Conservation (phyloP, 2,888 invertebrate genomes). For the Drosophila aldrichi region DNA sequence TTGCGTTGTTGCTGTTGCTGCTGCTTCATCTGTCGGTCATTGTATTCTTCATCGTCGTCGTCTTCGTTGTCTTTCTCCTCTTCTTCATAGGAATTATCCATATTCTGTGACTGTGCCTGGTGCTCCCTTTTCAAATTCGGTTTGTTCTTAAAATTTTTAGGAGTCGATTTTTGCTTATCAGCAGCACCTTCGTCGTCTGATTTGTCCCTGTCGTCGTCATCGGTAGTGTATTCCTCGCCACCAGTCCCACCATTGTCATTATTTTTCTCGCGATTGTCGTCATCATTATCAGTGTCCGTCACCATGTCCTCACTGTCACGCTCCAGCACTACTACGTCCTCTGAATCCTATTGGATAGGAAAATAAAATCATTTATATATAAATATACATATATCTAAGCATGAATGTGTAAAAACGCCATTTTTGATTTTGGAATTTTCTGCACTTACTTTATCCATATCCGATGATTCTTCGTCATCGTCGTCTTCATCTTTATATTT, state of each 20-base stretch:
- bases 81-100: background rate
- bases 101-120: background rate
- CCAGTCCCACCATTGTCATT: no score
- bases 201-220: background rate
- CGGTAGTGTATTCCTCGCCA: no score
- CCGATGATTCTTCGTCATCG: background rate
- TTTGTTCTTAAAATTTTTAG: background rate
- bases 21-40: background rate
- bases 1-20: background rate
- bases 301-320: background rate
- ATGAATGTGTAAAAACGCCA: background rate
- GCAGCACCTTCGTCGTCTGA: background rate
- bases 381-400: background rate
- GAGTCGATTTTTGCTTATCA: background rate
- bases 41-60: background rate
- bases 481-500: conserved; percentile 15
- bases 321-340: conserved; percentile 1
- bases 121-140: background rate
- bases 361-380: background rate
- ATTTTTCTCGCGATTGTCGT: no score
- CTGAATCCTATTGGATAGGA: background rate
- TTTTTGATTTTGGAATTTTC: background rate
- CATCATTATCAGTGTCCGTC: no score
- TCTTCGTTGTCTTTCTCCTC: background rate
- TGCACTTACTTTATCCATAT: conserved; percentile 24